These are phyloP conservation scores for Carassius auratus DNA, from an alignment of 2,113 vertebrate genomes.

Conservation along the genomic window DNA sequence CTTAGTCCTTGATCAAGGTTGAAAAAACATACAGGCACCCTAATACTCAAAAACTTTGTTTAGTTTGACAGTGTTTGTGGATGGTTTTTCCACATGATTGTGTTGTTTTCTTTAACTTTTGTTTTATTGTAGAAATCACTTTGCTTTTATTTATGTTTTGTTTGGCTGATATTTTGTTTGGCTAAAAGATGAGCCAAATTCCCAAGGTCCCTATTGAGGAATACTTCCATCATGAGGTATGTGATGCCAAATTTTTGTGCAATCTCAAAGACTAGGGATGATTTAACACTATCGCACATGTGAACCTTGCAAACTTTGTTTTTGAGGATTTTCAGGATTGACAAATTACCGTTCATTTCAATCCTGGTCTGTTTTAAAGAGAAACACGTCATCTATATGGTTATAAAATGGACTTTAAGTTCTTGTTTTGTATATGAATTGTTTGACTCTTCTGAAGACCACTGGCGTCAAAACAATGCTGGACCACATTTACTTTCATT, in stretches of 20 bases:
- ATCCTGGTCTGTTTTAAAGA: neutral
- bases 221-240: neutral
- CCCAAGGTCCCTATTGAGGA: constrained; percentile 5
- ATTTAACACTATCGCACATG: neutral
- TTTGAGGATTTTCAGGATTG: neutral
- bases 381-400: neutral
- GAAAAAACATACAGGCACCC: constrained; percentile 26
- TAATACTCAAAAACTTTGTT: neutral
- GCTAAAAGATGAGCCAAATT: neutral
- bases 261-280: neutral
- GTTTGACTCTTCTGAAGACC: neutral
- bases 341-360: neutral
- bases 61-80: neutral
- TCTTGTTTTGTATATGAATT: neutral
- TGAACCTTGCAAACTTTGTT: neutral
- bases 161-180: constrained; percentile 29
- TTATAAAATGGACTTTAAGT: neutral
- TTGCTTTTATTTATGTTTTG: constrained; percentile 17
- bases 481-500: neutral
- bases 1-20: constrained; percentile 49
- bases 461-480: neutral
- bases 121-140: neutral
- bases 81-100: neutral
- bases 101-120: neutral
- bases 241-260: neutral